These are phyloP conservation scores for Phymastichus coffea DNA, from an alignment of 1,140 invertebrate species.

Conservation along the genomic window DNA sequence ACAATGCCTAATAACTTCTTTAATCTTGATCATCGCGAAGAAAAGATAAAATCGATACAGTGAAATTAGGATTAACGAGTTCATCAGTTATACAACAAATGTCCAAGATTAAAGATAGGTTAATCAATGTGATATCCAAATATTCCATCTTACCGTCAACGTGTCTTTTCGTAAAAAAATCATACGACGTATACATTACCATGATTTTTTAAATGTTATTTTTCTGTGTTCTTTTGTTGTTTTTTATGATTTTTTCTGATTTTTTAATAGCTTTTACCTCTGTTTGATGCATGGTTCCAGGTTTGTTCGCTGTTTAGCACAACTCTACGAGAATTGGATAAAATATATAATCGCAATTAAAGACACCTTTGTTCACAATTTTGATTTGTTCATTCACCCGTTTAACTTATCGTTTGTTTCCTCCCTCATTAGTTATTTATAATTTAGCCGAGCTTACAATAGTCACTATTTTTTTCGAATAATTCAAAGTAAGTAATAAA, in stretches of 20 bases:
- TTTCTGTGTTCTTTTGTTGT: constrained; percentile 32
- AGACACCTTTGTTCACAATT: constrained; percentile 25
- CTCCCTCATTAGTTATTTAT: constrained; percentile 31
- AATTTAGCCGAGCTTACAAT: constrained; percentile 48
- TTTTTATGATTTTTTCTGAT: too few species aligned
- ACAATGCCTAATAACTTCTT: constrained; percentile 26
- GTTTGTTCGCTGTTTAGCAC: constrained; percentile 48
- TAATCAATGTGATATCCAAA: constrained; percentile 1
- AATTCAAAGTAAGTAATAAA: constrained; percentile 49
- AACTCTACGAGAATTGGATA: constrained; percentile 25
- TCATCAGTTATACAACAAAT: constrained; percentile 10
- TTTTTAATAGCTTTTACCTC: constrained; percentile 40
- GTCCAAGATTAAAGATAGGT: constrained; percentile 19
- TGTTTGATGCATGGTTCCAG: constrained; percentile 55
- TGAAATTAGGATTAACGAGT: constrained; percentile 9
- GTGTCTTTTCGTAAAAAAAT: constrained; percentile 14
- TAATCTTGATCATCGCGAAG: constrained; percentile 28
- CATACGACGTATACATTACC: too few species aligned
- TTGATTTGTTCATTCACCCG: constrained; percentile 28
- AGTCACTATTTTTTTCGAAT: constrained; percentile 42
- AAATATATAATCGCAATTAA: constrained; percentile 5
- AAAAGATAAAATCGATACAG: too few species aligned
- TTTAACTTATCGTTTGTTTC: constrained; percentile 32
- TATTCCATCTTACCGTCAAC: not conserved
- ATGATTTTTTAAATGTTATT: constrained; percentile 25